A percentile compares a stretch with the other conserved stretches of the same genome.
phyloP scores from a whole-genome alignment of 92 coral and sea anemone genomes.

The Isaurus tuberculatus region DNA sequence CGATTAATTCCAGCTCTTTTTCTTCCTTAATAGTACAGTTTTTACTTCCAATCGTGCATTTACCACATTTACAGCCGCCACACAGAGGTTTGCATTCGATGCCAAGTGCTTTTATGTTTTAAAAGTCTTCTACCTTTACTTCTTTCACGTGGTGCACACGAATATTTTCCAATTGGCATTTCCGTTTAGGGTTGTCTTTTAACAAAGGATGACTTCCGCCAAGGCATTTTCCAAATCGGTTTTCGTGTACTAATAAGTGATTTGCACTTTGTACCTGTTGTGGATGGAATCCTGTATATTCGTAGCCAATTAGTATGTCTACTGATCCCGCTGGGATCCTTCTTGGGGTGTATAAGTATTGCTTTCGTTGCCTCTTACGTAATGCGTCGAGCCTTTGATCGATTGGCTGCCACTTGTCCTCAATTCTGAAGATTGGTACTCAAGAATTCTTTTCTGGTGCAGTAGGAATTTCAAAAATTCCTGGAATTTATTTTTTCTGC shows the following conservation, averaged over 20 bases:
- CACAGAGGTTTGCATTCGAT: slow-evolving; percentile 37
- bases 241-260: slow-evolving; percentile 20
- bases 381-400: neutral
- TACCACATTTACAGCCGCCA: slow-evolving; percentile 63
- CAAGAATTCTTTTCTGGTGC: slow-evolving; percentile 7
- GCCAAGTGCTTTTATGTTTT: slow-evolving; percentile 40
- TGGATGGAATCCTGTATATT: slow-evolving; percentile 51
- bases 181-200: slow-evolving; percentile 1
- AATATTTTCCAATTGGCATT: neutral
- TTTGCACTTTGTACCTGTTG: slow-evolving; percentile 13
- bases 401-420: neutral
- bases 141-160: slow-evolving; percentile 11
- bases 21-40: slow-evolving; percentile 59
- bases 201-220: slow-evolving; percentile 34
- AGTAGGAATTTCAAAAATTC: slow-evolving; percentile 4
- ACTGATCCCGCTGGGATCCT: slow-evolving; percentile 50
- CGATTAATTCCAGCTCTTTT: slow-evolving; percentile 62
- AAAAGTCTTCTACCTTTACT: slow-evolving; percentile 34
- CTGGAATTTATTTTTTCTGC: neutral
- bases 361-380: neutral
- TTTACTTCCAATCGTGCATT: slow-evolving; percentile 51
- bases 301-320: slow-evolving; percentile 38
- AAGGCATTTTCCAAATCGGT: slow-evolving; percentile 37
- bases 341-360: neutral
- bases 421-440: slow-evolving; percentile 6